Evolutionary conservation across 2,797 vertebrate species (phyloP), one percentile per base, ranked within the genome.

Genomic region (Eutrigla gurnardus): DNA sequence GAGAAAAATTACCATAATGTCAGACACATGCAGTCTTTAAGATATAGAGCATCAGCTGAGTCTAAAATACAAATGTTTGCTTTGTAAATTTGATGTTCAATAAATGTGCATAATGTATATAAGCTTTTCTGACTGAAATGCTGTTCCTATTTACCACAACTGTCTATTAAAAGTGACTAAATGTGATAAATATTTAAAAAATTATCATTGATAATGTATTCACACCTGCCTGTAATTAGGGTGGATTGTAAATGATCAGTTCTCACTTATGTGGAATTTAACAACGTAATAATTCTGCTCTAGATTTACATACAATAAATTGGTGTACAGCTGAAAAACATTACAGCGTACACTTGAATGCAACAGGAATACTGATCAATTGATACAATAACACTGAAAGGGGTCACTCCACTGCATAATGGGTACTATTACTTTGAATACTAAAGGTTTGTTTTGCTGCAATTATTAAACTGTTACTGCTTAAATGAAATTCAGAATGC

Each of bases 41-140:
- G 17, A 57, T 53, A 10, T 7, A 18, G 4, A 40, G 10, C 10
- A 75, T 53, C 4, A 42, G 4, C 15, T 49, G 7, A 52, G 3
- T 43, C 13, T 69, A 35, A 59, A 64, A 61, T 63, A 13, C 50
- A 40, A 40, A 49, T 3, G 5, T 40, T 62, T 82, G 4, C 12
- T 72, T 64, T 81, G 54, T 78, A 52, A 78, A 75, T 60, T 8
- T 57, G 8, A 46, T 66, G 7, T 72, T 74, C 32, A 77, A 78
- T 82, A 68, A 80, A 80, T 60, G 42, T 70, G n/a, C 1, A 61
- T 14, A 9, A 18, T 73, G 13, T 65, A 45, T 54, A 52, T 42
- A 4, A 4, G 3, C 25, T 42, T 2, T 12, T 68, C 33, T 76
- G 32, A 3, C 12, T 69, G 18, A 49, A 71, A 17, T 42, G 45